Base-by-base conservation (phyloP, 2,888 invertebrate genomes). In the Dynastes maya region DNA sequence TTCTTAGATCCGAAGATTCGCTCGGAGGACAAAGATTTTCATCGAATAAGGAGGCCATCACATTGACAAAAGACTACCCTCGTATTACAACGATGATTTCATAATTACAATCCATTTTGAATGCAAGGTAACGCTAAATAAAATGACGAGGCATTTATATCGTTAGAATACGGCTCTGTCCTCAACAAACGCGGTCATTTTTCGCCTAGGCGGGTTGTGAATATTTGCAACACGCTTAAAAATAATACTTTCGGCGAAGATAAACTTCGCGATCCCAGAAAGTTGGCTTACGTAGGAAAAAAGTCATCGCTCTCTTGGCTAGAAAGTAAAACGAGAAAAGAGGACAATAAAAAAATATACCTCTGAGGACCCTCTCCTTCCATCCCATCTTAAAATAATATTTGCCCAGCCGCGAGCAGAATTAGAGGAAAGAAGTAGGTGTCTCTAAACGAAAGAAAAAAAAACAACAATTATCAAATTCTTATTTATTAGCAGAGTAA, bases 391-490 rank as follows among this genome's bases (percentile, higher is more conserved):
- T 63, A 71, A 77, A 77, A 77, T 77, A 77, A 77, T 77, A 77
- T 77, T 77, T 71, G 71, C 71, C 63, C 68, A 61, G 71, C 55
- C 76, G 27, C 22, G 22, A n/a, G 22, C 11, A 77, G 58, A 63
- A 77, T 63, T 77, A 72, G 58, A 72, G 72, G 16, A 58, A 40
- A 77, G 71, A 71, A 64, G 78, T 80, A 45, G 75, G 79, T 78
- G 74, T 79, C 72, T 58, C 32, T 40, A 37, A 32, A 72, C 22
- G 58, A 58, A 32, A 49, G 40, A 53, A 70, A 58, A 78, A 58
- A 40, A 72, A 78, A 79, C 76, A 77, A 71, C 80, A 82, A 83
- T 83, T 82, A 83, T 81, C 81, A 82, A 83, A 82, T 80, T 81
- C 80, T 79, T 80, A 81, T 82, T 82, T 82, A 82, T 82, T 80